Percentiles rank a stretch among this genome's conserved stretches.
These are phyloP conservation scores for Frankliniella fusca DNA, from an alignment of 2,888 invertebrate species.

Conservation along the genomic window DNA sequence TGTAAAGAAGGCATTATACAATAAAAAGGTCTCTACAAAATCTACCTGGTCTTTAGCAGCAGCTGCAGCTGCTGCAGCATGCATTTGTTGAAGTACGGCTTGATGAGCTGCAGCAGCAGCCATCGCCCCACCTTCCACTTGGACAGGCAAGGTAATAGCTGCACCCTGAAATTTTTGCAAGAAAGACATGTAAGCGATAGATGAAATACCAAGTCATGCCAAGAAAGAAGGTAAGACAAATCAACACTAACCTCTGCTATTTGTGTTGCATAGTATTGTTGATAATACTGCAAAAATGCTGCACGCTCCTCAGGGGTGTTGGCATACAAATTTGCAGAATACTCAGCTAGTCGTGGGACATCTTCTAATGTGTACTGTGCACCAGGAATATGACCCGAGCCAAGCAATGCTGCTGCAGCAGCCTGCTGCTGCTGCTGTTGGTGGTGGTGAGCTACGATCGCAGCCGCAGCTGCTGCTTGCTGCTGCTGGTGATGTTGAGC, in stretches of 20 bases:
- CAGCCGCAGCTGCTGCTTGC: conserved; percentile 43
- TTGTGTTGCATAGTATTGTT: conserved; percentile 66
- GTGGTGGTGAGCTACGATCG: conserved; percentile 25
- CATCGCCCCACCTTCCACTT: conserved; percentile 56
- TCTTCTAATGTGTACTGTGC: conserved; percentile 58
- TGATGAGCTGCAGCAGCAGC: conserved; percentile 73
- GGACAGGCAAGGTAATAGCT: background rate
- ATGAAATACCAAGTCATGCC: background rate
- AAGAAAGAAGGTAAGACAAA: background rate
- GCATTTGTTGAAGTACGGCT: background rate
- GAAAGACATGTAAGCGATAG: background rate
- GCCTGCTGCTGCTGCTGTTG: conserved; percentile 28
- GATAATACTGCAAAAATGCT: conserved; percentile 66
- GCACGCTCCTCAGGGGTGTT: conserved; percentile 66
- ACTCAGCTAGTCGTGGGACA: conserved; percentile 69
- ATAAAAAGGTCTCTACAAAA: background rate
- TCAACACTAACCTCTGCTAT: conserved; percentile 50
- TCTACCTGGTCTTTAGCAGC: background rate
- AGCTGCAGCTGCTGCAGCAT: background rate
- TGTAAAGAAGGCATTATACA: background rate
- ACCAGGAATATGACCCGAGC: conserved; percentile 11
- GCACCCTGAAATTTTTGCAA: background rate
- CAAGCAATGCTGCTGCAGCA: background rate
- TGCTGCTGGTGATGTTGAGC: conserved; percentile 41
- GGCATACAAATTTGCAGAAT: conserved; percentile 70